Percentiles rank a stretch among this genome's conserved stretches.
phyloP scores from a whole-genome alignment of 23 tunicate genomes.

The Ascidia mentula region DNA sequence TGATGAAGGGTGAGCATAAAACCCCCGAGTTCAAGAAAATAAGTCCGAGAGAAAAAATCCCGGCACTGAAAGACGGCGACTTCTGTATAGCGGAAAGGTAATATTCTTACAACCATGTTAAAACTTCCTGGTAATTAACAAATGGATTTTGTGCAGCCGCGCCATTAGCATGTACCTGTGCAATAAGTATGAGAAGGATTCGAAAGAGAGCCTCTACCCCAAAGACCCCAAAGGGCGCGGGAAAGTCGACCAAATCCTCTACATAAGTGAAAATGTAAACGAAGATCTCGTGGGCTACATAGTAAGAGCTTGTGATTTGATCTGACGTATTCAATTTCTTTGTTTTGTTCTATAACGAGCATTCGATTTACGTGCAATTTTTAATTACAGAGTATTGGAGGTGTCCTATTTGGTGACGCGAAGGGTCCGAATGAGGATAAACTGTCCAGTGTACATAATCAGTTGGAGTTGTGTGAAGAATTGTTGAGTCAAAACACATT shows the following conservation, averaged over 20 bases:
- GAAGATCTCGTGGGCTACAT: neutral
- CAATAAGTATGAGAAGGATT: neutral
- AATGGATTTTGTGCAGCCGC: neutral
- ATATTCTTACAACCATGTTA: neutral
- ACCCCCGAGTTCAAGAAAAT: neutral
- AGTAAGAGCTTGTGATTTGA: no score
- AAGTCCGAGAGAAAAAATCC: conserved; percentile 8
- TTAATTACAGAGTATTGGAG: neutral
- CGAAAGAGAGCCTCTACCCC: neutral
- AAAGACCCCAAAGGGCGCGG: neutral
- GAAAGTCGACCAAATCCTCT: neutral
- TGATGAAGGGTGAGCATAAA: conserved; percentile 3
- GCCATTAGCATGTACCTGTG: neutral
- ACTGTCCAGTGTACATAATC: neutral
- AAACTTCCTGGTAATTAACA: neutral
- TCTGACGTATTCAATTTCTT: neutral
- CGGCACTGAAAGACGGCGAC: conserved; percentile 2
- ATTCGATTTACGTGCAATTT: no score
- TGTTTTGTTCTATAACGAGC: no score
- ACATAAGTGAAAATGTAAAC: neutral
- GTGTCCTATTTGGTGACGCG: neutral
- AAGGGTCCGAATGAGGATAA: neutral
- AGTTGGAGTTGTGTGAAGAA: neutral
- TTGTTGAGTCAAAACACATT: neutral
- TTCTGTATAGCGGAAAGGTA: conserved; percentile 9